phyloP scores from a whole-genome alignment of 2,888 invertebrate genomes.

The Eupeodes latifasciatus region DNA sequence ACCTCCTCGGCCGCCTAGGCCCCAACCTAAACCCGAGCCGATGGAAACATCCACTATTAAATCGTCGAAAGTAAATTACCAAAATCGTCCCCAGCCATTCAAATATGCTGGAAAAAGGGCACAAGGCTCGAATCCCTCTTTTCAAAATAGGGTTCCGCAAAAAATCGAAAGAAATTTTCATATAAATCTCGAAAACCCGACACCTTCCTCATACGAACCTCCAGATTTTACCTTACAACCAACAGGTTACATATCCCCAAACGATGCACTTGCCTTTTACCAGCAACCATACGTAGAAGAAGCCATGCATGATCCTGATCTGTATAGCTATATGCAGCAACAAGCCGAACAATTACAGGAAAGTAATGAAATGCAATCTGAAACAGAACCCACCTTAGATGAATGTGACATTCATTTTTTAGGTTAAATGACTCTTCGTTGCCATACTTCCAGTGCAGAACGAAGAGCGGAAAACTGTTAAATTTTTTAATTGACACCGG shows the following conservation, averaged over 20 bases:
- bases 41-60: constrained; percentile 44
- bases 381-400: neutral
- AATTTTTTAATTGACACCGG: too few relatives aligned
- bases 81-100: constrained; percentile 38
- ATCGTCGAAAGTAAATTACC: constrained; percentile 33
- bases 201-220: too few relatives aligned
- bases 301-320: constrained; percentile 22
- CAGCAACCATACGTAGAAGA: constrained; percentile 8
- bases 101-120: constrained; percentile 44
- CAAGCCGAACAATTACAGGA: neutral
- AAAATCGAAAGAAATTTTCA: too few relatives aligned
- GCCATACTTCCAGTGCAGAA: too few relatives aligned
- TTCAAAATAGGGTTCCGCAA: constrained; percentile 37
- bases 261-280: constrained; percentile 16
- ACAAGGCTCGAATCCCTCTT: neutral
- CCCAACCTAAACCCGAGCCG: constrained; percentile 34
- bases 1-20: constrained; percentile 31
- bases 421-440: too few relatives aligned
- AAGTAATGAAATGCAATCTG: neutral
- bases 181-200: too few relatives aligned
- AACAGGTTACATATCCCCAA: too few relatives aligned
- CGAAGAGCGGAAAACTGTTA: too few relatives aligned
- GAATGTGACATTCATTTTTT: constrained; percentile 46
- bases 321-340: neutral
- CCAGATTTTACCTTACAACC: too few relatives aligned